These are phyloP conservation scores for Chymomyza costata DNA, from an alignment of 1,140 invertebrate genomes.

Conservation along the genomic window DNA sequence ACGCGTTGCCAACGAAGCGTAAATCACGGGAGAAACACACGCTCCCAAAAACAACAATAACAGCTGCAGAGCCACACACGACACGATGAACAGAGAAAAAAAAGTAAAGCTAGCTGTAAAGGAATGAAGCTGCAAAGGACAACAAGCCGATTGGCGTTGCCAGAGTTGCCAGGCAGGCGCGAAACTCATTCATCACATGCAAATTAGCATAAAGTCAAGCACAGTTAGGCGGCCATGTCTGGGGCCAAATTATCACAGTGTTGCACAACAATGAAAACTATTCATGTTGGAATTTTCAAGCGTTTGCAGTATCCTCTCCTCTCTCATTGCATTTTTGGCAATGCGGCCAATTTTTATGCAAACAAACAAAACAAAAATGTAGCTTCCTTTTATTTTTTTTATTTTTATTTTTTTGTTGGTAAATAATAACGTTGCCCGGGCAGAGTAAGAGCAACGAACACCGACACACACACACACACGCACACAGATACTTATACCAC, in stretches of 20 bases:
- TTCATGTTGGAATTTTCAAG: constrained; percentile 13
- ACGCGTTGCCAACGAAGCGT: too few relatives aligned
- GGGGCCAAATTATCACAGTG: constrained; percentile 25
- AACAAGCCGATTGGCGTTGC: constrained; percentile 6
- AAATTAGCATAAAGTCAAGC: constrained; percentile 20
- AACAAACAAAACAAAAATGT: background rate
- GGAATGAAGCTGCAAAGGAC: too few relatives aligned
- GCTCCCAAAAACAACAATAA: background rate
- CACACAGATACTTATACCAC: background rate
- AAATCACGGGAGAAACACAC: too few relatives aligned
- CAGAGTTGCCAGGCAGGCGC: constrained; percentile 18
- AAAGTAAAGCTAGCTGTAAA: too few relatives aligned
- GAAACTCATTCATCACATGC: constrained; percentile 25
- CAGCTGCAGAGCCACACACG: constrained; percentile 4
- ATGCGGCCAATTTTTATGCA: constrained; percentile 2
- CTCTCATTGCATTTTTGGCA: constrained; percentile 16
- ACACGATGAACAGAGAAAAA: background rate
- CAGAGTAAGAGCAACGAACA: too few relatives aligned
- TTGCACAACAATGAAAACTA: constrained; percentile 25
- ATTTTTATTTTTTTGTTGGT: too few relatives aligned
- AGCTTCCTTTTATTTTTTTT: too few relatives aligned
- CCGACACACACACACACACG: too few relatives aligned
- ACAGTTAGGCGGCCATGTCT: background rate
- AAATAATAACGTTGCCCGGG: too few relatives aligned
- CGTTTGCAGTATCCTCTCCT: background rate